A percentile compares a stretch with the other conserved stretches of the same genome.
Conservation (phyloP, 2,888 invertebrate genomes). For the Mythimna loreyi region DNA sequence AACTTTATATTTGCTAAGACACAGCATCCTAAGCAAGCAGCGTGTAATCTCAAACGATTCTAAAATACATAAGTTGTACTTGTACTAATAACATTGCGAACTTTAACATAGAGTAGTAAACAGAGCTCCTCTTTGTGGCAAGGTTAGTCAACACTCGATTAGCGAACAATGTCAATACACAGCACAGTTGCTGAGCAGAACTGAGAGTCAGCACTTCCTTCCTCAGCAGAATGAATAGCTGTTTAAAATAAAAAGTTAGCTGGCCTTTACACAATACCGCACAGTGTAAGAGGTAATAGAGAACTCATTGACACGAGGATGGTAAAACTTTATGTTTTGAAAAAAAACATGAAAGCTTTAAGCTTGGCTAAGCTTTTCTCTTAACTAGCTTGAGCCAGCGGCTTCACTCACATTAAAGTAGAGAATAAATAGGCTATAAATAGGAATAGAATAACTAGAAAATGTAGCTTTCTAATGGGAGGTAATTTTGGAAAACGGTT, state of each 20-base stretch:
- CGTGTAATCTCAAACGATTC: background rate
- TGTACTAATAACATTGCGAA: constrained; percentile 5
- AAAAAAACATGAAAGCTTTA: no score
- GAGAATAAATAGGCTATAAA: no score
- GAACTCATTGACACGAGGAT: background rate
- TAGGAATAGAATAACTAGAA: no score
- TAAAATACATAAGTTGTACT: constrained; percentile 14
- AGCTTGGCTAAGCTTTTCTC: no score
- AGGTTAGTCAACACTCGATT: constrained; percentile 10
- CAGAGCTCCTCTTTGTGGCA: constrained; percentile 8
- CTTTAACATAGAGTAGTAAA: constrained; percentile 21
- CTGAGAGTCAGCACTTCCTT: constrained; percentile 8
- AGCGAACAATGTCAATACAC: background rate
- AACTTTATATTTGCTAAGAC: background rate
- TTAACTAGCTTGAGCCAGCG: no score
- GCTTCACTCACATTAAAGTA: no score
- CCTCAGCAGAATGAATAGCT: constrained; percentile 2
- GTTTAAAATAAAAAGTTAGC: constrained; percentile 1
- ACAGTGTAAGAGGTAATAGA: background rate
- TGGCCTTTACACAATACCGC: background rate
- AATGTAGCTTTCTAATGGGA: no score
- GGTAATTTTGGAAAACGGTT: no score
- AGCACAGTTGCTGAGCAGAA: background rate
- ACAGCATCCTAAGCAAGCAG: constrained; percentile 7
- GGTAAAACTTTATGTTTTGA: no score